These are phyloP conservation scores for Bombus picipes DNA, from an alignment of 1,140 invertebrate genomes.

Conservation along the genomic window DNA sequence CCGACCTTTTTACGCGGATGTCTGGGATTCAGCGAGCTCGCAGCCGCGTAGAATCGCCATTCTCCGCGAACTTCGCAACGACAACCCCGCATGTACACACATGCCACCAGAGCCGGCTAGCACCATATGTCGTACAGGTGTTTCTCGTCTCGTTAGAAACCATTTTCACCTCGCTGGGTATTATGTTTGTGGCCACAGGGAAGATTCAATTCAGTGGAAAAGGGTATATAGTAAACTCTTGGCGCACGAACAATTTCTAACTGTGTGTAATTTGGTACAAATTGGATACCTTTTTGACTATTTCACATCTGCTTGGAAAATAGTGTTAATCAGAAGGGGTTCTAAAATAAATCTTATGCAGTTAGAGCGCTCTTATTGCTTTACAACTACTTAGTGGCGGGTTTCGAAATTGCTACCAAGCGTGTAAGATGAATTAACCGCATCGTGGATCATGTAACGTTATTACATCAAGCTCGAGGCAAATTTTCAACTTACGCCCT, in stretches of 20 bases:
- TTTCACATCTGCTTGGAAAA: not conserved
- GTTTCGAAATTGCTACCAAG: not conserved
- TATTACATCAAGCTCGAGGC: not conserved
- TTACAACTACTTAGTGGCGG: not conserved
- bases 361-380: not conserved
- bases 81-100: slow-evolving; percentile 78
- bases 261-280: not conserved
- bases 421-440: not conserved
- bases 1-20: not conserved
- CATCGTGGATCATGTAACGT: not conserved
- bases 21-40: not conserved
- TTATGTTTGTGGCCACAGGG: not conserved
- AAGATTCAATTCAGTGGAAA: not conserved
- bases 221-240: not conserved
- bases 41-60: not conserved
- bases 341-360: not conserved
- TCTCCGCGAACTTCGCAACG: slow-evolving; percentile 57
- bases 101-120: slow-evolving; percentile 78
- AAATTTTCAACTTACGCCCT: not conserved
- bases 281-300: not conserved
- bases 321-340: too few relatives aligned
- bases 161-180: not conserved
- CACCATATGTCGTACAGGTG: slow-evolving; percentile 72
- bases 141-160: not conserved
- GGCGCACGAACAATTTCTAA: not conserved